phyloP scores from a whole-genome alignment of 2,113 vertebrate species.

The Aegotheles bennettii region DNA sequence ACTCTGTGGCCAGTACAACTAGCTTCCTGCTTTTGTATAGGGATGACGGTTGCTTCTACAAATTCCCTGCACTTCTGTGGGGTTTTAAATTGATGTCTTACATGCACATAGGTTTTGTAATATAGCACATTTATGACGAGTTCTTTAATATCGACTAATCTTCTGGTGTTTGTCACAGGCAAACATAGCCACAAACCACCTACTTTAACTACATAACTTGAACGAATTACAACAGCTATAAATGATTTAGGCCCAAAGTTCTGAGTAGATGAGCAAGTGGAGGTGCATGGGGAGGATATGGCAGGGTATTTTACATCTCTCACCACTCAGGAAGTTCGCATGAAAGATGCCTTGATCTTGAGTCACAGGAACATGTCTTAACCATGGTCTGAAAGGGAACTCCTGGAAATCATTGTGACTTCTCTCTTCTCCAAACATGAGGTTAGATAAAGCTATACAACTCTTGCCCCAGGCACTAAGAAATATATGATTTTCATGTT shows the following conservation, averaged over 20 bases:
- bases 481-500: background rate
- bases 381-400: background rate
- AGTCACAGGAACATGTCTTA: background rate
- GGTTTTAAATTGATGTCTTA: background rate
- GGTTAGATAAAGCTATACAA: background rate
- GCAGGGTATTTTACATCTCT: background rate
- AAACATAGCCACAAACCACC: background rate
- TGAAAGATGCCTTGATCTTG: background rate
- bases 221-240: background rate
- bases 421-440: background rate
- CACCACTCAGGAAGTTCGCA: background rate
- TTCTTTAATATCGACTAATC: background rate
- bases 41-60: background rate
- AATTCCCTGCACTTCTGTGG: background rate
- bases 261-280: background rate
- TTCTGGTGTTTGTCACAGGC: background rate
- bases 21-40: background rate
- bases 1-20: background rate
- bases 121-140: background rate
- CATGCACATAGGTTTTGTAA: fast-evolving
- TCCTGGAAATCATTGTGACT: background rate
- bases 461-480: background rate
- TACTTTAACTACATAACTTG: background rate
- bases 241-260: background rate
- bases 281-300: background rate